Evolutionary conservation across 2,888 invertebrate genomes (phyloP), one percentile per base, ranked within the genome.

Genomic region (Morpho helenor): DNA sequence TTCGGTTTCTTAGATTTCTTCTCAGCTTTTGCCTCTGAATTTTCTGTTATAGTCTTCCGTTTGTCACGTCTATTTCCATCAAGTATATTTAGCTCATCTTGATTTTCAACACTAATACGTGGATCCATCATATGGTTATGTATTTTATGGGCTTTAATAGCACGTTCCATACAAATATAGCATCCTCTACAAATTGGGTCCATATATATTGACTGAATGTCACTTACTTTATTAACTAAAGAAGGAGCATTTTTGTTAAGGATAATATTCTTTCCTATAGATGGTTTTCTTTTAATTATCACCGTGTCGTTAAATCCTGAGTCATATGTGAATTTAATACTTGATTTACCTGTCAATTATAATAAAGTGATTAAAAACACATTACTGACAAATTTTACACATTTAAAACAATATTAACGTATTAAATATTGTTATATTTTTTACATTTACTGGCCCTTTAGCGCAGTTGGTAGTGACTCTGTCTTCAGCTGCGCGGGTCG

Each of bases 91-190:
- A 74, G 53, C 49, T 77, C 71, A 40, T 75, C 67, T 43, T 70
- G 66, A n/a, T 75, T 70, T 8, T 74, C 65, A 7, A 57, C 40
- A 49, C 56, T 65, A 2, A 67, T 65, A 8, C 62, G 61, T 31
- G 54, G 62, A 39, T 68, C 64, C 7, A 65, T 2, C 50, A 58
- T 8, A 55, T 57, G 23, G 66, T 59, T 50, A 41, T 70, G 63
- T 0, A 31, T 10, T 62, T 68, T 76, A n/a, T 72, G 66, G 0
- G 74, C 72, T 69, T 70, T 76, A 2, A 83, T 67, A 8, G 77
- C 76, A 62, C 68, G 66, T 59, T 79, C 76, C 78, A 85, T 84
- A 57, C 87, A 87, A 39, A 53, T 46, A 1, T 69, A 55, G 58
- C 86, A 85, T 23, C 68, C 61, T 40, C 59, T 71, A 58, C 87